A percentile compares a stretch with the other conserved stretches of the same genome.
Conservation (phyloP, 2,888 invertebrate genomes). For the Coelogynopora nodosa region DNA sequence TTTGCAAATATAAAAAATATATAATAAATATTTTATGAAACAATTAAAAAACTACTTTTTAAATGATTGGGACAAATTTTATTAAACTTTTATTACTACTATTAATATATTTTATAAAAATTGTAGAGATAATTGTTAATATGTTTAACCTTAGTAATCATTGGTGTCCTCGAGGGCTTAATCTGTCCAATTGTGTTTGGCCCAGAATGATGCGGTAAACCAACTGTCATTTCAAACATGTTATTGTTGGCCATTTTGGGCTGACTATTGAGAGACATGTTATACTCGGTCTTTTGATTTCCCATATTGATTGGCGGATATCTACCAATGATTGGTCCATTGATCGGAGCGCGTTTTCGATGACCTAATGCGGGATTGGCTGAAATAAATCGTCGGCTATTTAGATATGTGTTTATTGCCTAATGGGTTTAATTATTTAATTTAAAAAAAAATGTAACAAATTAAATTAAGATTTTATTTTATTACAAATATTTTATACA, state of each 20-base stretch:
- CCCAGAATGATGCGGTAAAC: neutral
- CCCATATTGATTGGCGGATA: neutral
- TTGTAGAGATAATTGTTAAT: no score
- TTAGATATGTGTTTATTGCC: no score
- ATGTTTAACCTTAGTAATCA: neutral
- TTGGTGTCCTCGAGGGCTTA: neutral
- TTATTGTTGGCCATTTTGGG: neutral
- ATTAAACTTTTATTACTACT: no score
- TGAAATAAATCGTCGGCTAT: neutral
- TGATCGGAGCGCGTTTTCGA: neutral
- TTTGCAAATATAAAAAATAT: no score
- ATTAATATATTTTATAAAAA: no score
- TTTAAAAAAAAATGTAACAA: no score
- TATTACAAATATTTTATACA: no score
- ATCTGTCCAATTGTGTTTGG: neutral
- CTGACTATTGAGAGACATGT: neutral
- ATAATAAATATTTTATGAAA: no score
- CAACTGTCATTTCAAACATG: conserved; percentile 17
- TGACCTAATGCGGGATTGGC: neutral
- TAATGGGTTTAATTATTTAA: no score
- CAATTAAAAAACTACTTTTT: no score
- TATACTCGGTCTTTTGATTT: neutral
- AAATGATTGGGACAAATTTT: no score
- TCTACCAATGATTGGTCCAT: neutral
- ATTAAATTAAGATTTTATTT: no score